These are phyloP conservation scores for Ornithorhynchus anatinus DNA, from an alignment of 2,113 vertebrate genomes.

Conservation along the genomic window DNA sequence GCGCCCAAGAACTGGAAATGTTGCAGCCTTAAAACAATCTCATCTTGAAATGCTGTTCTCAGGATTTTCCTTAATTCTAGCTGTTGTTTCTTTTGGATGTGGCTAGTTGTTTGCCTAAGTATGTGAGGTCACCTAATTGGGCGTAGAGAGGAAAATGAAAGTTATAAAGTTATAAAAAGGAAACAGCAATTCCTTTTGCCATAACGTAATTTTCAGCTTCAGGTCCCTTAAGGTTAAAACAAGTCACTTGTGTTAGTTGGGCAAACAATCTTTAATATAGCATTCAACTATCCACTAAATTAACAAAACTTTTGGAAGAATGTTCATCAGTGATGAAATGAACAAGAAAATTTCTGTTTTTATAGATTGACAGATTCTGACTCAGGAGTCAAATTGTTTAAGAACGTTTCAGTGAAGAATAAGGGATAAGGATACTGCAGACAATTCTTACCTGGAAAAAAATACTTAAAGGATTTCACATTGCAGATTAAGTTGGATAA, in stretches of 20 bases:
- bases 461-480: too few relatives aligned
- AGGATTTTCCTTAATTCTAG: slow-evolving; percentile 67
- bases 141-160: slow-evolving; percentile 57
- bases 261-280: slow-evolving; percentile 12
- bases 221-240: neutral
- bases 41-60: slow-evolving; percentile 56
- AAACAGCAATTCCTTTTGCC: slow-evolving; percentile 38
- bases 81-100: slow-evolving; percentile 69
- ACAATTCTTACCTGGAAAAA: too few relatives aligned
- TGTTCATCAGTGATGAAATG: neutral
- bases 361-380: slow-evolving; percentile 29
- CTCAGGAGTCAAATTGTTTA: neutral
- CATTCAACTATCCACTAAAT: neutral
- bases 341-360: slow-evolving; percentile 21
- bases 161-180: slow-evolving; percentile 49
- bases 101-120: slow-evolving; percentile 60
- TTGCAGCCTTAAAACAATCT: slow-evolving; percentile 53
- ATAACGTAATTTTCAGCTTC: neutral
- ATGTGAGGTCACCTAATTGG: slow-evolving; percentile 49
- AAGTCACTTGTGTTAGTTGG: slow-evolving; percentile 14
- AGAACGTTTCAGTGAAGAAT: slow-evolving; percentile 19
- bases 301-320: neutral
- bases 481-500: too few relatives aligned
- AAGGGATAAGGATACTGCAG: too few relatives aligned
- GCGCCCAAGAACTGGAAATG: slow-evolving; percentile 47